These are phyloP conservation scores for Aphelenchoides bicaudatus DNA, from an alignment of 2,888 invertebrate species.

Conservation along the genomic window DNA sequence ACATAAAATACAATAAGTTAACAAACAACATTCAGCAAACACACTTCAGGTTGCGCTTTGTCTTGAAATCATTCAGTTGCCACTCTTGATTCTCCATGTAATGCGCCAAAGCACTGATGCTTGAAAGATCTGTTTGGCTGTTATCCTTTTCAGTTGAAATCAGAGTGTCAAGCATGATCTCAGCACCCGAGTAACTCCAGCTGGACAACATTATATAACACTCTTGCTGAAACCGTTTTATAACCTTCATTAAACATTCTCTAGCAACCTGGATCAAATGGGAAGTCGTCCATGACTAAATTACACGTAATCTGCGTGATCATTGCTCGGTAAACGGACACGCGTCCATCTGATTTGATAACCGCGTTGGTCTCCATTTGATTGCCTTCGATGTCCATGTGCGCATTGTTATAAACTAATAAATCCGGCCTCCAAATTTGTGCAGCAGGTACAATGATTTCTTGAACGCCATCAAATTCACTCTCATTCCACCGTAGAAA, in stretches of 20 bases:
- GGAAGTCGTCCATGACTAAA: conserved; percentile 33
- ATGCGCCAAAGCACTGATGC: conserved; percentile 47
- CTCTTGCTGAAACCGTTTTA: conserved; percentile 57
- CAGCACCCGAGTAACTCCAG: conserved; percentile 56
- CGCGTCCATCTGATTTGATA: conserved; percentile 49
- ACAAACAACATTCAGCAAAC: conserved; percentile 1
- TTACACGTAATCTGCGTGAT: conserved; percentile 58
- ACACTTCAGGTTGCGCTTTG: conserved; percentile 49
- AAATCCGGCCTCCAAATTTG: conserved; percentile 51
- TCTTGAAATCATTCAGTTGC: conserved; percentile 55
- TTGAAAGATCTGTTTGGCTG: conserved; percentile 25
- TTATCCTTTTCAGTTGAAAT: conserved; percentile 13
- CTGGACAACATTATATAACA: conserved; percentile 58
- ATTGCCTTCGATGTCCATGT: conserved; percentile 59
- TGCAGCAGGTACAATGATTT: conserved; percentile 44
- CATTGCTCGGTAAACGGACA: conserved; percentile 55
- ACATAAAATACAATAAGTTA: conserved; percentile 18
- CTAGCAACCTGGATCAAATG: conserved; percentile 39
- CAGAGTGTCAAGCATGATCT: conserved; percentile 44
- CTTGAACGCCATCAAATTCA: conserved; percentile 43
- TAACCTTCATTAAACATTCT: conserved; percentile 50
- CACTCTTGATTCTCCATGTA: conserved; percentile 60
- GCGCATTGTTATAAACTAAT: conserved; percentile 59
- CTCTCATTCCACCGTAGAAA: conserved; percentile 48
- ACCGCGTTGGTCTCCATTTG: conserved; percentile 58